Base-by-base conservation (phyloP, 2,113 vertebrate genomes). In the Zapus hudsonius region DNA sequence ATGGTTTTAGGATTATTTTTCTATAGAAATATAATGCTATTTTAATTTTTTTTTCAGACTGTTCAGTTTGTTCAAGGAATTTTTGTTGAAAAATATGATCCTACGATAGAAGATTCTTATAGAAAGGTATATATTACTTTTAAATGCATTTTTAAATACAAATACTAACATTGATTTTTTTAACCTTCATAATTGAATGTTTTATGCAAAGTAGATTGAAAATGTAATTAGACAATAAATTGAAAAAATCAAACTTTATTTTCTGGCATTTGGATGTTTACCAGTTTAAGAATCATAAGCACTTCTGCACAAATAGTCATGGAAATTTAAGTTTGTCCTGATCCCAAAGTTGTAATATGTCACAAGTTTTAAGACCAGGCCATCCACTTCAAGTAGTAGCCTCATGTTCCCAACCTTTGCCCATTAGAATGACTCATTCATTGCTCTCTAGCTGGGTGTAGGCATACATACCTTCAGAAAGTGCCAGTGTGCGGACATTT, bases 61-160 rank as follows among this genome's bases (percentile, higher is more conserved):
- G 98, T 98, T 97, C 98, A 98, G 84, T 98, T 98, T 97, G 98
- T 98, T 97, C 98, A 98, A 98, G 98, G 98, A 97, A 98, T 98
- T 98, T 98, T 98, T 98, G 98, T 98, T 97, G 98, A 98, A 98
- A 98, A 98, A 96, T 98, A 98, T 96, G 98, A 98, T 96, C 98
- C 98, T 94, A 98, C 98, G 96, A 98, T 98, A 98, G 98, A 98
- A 98, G 98, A 98, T 94, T 98, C 98, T 86, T 98, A 98, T 94
- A 98, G 98, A 98, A 98, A 98, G 98, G 98, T 98, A 98, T 64
- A 36, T 84, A 38, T 72, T 93, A 90, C 19, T 86, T 95, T 94
- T 44, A 67, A 92, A 95, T 5, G 3, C 25, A 33, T 91, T 93
- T 89, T 91, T 22, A 55, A 86, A 67, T 87, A 59, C 85, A 94